A percentile compares a stretch with the other conserved stretches of the same genome.
Evolutionary conservation across 64 coral and sea anemone genomes (phyloP).

Genomic region (Acropora tenuis): DNA sequence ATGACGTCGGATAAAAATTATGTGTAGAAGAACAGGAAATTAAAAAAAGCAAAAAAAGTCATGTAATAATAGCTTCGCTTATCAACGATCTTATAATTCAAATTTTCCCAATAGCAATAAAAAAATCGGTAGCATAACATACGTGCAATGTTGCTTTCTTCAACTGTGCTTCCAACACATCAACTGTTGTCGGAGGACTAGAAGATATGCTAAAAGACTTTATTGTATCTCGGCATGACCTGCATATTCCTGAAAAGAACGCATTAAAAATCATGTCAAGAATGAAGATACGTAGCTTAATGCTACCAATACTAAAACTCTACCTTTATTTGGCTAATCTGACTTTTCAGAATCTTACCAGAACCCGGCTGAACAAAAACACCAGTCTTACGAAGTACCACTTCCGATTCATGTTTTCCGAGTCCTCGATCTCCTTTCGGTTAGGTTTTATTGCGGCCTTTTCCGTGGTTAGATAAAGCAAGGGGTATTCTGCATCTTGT

Average conservation of each 20-base stretch:
- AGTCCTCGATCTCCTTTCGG: constrained; percentile 47
- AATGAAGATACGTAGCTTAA: neutral
- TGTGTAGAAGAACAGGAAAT: no score
- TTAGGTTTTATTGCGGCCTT: constrained; percentile 28
- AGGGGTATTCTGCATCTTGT: constrained; percentile 51
- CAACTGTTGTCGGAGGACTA: constrained; percentile 16
- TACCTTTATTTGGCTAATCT: neutral
- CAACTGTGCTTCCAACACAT: constrained; percentile 50
- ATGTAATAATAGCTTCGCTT: neutral
- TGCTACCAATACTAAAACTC: neutral
- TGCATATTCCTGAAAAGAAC: no score
- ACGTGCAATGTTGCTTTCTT: constrained; percentile 49
- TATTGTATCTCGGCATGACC: no score
- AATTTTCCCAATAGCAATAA: no score
- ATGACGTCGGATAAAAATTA: no score
- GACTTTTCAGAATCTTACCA: neutral
- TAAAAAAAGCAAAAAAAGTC: neutral
- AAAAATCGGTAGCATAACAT: constrained; percentile 18
- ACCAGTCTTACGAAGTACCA: no score
- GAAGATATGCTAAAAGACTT: no score
- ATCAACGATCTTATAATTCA: no score
- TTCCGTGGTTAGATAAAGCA: constrained; percentile 49
- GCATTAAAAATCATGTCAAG: neutral
- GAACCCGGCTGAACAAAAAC: constrained; percentile 28
- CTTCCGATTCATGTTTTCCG: no score